phyloP scores from a whole-genome alignment of 1,140 invertebrate species.

The Hestina assimilis region DNA sequence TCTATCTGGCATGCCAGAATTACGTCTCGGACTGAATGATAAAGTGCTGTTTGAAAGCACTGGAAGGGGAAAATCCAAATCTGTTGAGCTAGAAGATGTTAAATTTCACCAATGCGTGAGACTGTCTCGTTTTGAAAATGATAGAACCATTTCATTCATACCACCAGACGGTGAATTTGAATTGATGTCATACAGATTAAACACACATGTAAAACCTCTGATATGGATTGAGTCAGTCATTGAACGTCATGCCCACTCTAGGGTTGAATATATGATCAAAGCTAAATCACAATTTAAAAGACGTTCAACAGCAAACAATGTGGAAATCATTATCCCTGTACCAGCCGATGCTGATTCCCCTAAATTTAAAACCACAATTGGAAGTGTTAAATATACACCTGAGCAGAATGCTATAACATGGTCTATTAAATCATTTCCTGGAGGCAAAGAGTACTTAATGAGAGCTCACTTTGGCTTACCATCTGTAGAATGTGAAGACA shows the following conservation, averaged over 20 bases:
- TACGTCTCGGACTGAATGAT: constrained; percentile 98
- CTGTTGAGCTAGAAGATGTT: constrained; percentile 99
- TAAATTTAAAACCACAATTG: constrained; percentile 99
- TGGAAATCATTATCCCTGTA: constrained; percentile 99
- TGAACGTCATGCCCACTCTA: constrained; percentile 97
- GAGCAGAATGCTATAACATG: constrained; percentile 99
- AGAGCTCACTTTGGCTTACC: constrained; percentile 99
- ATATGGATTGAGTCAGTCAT: constrained; percentile 99
- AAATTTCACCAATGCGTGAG: constrained; percentile 99
- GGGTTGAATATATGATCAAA: constrained; percentile 99
- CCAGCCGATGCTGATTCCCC: constrained; percentile 98
- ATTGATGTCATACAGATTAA: constrained; percentile 99
- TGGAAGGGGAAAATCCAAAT: constrained; percentile 98
- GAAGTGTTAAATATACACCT: constrained; percentile 98
- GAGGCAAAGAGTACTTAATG: constrained; percentile 99
- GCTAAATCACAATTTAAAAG: constrained; percentile 99
- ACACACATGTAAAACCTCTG: constrained; percentile 98
- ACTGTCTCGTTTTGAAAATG: constrained; percentile 98
- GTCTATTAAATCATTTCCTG: constrained; percentile 99
- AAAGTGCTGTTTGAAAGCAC: constrained; percentile 99
- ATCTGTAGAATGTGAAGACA: constrained; percentile 96
- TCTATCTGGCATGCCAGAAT: constrained; percentile 99
- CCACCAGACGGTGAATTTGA: constrained; percentile 99
- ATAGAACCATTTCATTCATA: constrained; percentile 98
- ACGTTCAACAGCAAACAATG: constrained; percentile 98